Percentiles rank a stretch among this genome's conserved stretches.
Conservation (phyloP, 2,888 invertebrate species). For the Pardosa pseudoannulata region DNA sequence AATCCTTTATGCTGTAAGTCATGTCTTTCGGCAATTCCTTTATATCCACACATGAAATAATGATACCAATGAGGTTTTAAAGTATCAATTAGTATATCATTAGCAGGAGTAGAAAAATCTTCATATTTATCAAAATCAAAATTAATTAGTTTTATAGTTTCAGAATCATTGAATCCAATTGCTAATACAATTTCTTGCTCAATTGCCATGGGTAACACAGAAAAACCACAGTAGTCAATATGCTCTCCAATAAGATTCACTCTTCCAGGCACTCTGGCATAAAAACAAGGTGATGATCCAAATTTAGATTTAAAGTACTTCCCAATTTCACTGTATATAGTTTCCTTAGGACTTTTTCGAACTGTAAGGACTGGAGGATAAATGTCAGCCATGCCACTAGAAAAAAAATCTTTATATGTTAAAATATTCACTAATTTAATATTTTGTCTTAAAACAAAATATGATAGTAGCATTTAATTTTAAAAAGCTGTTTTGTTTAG, state of each 20-base stretch:
- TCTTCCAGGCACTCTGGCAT: slow-evolving; percentile 81
- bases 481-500: too few species aligned
- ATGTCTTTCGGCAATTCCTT: slow-evolving; percentile 86
- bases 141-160: slow-evolving; percentile 81
- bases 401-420: too few species aligned
- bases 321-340: slow-evolving; percentile 20
- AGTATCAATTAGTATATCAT: slow-evolving; percentile 67
- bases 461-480: too few species aligned
- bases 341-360: background rate
- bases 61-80: slow-evolving; percentile 88
- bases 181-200: slow-evolving; percentile 93
- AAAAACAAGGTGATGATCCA: slow-evolving; percentile 74
- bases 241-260: slow-evolving; percentile 99
- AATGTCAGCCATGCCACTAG: slow-evolving; percentile 18
- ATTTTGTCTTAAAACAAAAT: too few species aligned
- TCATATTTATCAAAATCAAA: slow-evolving; percentile 80
- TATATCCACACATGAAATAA: slow-evolving; percentile 94
- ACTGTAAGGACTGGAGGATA: background rate
- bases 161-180: slow-evolving; percentile 79
- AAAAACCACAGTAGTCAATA: slow-evolving; percentile 95
- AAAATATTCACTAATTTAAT: too few species aligned
- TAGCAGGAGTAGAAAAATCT: slow-evolving; percentile 78
- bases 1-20: slow-evolving; percentile 81
- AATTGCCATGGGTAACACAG: slow-evolving; percentile 96
- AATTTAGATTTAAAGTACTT: slow-evolving; percentile 68